Conservation (phyloP, 2,797 vertebrate genomes). For the Epinephelus malabaricus region DNA sequence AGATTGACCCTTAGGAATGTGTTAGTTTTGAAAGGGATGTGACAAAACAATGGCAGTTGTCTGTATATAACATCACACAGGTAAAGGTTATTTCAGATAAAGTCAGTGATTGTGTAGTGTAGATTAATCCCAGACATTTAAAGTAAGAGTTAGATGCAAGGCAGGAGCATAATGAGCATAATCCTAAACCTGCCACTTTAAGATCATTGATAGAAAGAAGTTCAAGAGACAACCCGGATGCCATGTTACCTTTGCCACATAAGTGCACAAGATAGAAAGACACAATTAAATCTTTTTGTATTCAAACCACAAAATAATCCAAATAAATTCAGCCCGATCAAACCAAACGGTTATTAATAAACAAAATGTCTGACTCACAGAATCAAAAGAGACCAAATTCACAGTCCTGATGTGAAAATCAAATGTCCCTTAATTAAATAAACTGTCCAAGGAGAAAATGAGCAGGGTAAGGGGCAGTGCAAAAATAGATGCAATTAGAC, state of each 20-base stretch:
- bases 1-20: background rate
- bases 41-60: background rate
- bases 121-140: background rate
- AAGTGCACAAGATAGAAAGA: background rate
- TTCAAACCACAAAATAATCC: background rate
- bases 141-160: background rate
- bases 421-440: constrained; percentile 10
- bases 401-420: background rate
- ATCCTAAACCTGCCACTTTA: background rate
- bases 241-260: background rate
- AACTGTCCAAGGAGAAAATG: constrained; percentile 14
- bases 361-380: background rate
- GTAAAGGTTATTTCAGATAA: background rate
- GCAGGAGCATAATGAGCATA: background rate
- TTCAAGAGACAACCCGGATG: background rate
- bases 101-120: background rate
- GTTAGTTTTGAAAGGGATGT: background rate
- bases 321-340: background rate
- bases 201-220: background rate
- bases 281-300: background rate
- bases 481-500: constrained; percentile 17
- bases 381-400: background rate
- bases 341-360: too few species aligned
- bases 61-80: too few species aligned
- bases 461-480: constrained; percentile 7